phyloP scores from a whole-genome alignment of 2,797 vertebrate genomes.

The Sciurus vulgaris region DNA sequence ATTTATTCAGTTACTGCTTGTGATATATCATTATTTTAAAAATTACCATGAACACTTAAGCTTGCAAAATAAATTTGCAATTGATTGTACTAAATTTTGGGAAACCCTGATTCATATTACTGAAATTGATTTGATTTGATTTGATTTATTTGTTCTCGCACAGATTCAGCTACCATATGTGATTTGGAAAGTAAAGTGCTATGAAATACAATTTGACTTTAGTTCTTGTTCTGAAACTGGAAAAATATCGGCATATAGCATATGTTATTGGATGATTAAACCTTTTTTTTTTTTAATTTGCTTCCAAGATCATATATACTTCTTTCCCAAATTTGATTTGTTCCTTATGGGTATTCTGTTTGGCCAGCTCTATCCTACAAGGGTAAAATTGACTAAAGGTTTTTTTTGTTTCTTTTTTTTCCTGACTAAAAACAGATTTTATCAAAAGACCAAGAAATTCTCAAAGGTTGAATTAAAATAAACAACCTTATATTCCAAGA shows the following conservation, averaged over 20 bases:
- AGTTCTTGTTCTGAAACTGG: not conserved
- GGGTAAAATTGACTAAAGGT: not conserved
- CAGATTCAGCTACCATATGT: slow-evolving; percentile 12
- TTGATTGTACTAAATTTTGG: slow-evolving; percentile 73
- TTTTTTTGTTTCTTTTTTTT: not conserved
- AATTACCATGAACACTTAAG: slow-evolving; percentile 79
- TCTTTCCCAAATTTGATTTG: not conserved
- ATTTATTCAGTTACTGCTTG: slow-evolving; percentile 82
- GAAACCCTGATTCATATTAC: slow-evolving; percentile 65
- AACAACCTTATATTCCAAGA: not conserved
- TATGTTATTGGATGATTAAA: not conserved
- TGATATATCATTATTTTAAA: slow-evolving; percentile 76
- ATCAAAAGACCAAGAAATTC: not conserved
- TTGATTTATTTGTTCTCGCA: slow-evolving; percentile 63
- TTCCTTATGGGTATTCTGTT: not conserved
- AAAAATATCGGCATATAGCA: not conserved
- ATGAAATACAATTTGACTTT: not conserved
- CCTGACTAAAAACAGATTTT: not conserved
- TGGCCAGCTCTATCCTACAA: not conserved
- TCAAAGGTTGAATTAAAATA: not conserved
- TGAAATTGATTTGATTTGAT: slow-evolving; percentile 64
- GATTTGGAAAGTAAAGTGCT: not conserved
- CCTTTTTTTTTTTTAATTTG: not conserved
- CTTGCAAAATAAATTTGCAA: slow-evolving; percentile 72
- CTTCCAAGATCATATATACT: not conserved